phyloP scores from a whole-genome alignment of 35 echinoderm and acorn worm genomes.

The Lytechinus pictus region DNA sequence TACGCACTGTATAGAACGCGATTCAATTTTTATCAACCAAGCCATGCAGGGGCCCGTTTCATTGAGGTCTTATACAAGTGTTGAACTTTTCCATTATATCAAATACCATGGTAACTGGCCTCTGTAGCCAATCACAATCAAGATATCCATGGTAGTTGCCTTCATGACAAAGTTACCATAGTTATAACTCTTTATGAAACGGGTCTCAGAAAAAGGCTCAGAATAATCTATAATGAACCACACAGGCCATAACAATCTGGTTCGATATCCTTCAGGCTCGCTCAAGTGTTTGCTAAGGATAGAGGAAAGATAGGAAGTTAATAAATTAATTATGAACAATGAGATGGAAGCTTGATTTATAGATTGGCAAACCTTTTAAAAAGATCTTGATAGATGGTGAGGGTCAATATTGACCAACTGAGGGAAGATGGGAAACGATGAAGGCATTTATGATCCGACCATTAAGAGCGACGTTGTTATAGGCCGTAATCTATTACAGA shows the following conservation, averaged over 20 bases:
- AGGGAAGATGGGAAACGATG: background rate
- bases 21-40: too few relatives aligned
- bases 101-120: too few relatives aligned
- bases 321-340: constrained; percentile 14
- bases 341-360: background rate
- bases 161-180: too few relatives aligned
- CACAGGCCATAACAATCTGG: background rate
- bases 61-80: too few relatives aligned
- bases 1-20: too few relatives aligned
- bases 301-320: background rate
- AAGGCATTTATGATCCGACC: background rate
- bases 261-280: background rate
- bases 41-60: too few relatives aligned
- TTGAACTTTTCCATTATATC: too few relatives aligned
- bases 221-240: background rate
- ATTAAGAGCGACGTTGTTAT: background rate
- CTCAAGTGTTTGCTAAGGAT: background rate
- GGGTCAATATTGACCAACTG: constrained; percentile 10
- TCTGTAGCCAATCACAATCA: too few relatives aligned
- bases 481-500: too few relatives aligned
- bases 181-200: too few relatives aligned
- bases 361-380: background rate
- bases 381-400: background rate
- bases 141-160: too few relatives aligned
- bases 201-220: too few relatives aligned